These are phyloP conservation scores for Brachionus sp. DNA, from an alignment of 1,140 invertebrate genomes.

Conservation along the genomic window DNA sequence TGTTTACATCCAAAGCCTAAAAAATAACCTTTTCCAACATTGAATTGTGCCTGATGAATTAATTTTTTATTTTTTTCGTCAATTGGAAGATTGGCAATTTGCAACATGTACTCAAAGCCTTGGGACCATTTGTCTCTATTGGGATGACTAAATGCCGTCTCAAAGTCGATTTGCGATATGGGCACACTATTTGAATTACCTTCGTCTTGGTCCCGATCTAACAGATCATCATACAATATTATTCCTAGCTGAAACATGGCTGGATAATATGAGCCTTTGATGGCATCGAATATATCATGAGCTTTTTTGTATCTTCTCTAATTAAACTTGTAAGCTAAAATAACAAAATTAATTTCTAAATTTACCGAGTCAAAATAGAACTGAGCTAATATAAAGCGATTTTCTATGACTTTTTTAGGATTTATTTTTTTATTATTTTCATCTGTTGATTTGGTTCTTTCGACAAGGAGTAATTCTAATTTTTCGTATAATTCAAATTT, in stretches of 20 bases:
- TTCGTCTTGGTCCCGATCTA: slow-evolving; percentile 49
- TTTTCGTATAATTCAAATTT: slow-evolving; percentile 55
- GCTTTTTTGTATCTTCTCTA: slow-evolving; percentile 55
- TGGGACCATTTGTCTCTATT: slow-evolving; percentile 48
- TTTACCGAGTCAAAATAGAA: slow-evolving; percentile 57
- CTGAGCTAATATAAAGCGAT: slow-evolving; percentile 55
- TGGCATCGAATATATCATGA: slow-evolving; percentile 53
- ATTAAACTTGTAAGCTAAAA: slow-evolving; percentile 37
- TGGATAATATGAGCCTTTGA: slow-evolving; percentile 53
- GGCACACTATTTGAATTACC: neutral
- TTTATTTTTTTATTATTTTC: neutral
- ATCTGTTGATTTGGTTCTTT: slow-evolving; percentile 52
- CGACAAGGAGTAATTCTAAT: slow-evolving; percentile 54
- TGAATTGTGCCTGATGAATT: slow-evolving; percentile 53
- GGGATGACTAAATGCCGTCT: slow-evolving; percentile 7
- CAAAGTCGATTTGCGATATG: neutral
- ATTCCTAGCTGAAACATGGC: slow-evolving; percentile 54
- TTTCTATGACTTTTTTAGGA: slow-evolving; percentile 9
- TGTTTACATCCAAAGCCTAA: slow-evolving; percentile 56
- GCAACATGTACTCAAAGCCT: slow-evolving; percentile 53
- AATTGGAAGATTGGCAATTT: slow-evolving; percentile 49
- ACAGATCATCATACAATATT: slow-evolving; percentile 56
- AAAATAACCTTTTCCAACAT: slow-evolving; percentile 57
- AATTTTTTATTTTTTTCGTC: slow-evolving; percentile 50
- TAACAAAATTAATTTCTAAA: slow-evolving; percentile 2